Conservation (phyloP, 1,140 invertebrate species). For the Dendroctonus ponderosae region DNA sequence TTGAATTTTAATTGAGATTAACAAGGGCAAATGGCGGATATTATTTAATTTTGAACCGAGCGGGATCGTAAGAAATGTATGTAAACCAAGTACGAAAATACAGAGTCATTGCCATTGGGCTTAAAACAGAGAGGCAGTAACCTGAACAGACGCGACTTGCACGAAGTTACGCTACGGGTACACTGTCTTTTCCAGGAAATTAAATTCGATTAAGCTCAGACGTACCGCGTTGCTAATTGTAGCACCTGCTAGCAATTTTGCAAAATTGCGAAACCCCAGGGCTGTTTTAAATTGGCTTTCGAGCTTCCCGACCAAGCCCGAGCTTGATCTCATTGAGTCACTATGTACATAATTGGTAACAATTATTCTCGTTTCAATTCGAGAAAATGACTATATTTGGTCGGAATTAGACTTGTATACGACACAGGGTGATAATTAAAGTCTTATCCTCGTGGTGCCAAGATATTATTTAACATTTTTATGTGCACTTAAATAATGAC, state of each 20-base stretch:
- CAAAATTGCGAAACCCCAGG: slow-evolving; percentile 20
- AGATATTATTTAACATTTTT: no score
- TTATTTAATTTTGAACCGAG: not conserved
- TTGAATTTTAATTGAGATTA: no score
- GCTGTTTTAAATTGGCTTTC: slow-evolving; percentile 2
- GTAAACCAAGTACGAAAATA: no score
- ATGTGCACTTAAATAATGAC: no score
- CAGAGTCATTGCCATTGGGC: slow-evolving; percentile 16
- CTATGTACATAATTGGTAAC: not conserved
- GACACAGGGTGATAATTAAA: no score
- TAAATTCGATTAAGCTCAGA: slow-evolving; percentile 30
- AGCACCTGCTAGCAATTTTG: slow-evolving; percentile 26
- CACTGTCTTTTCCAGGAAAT: slow-evolving; percentile 32
- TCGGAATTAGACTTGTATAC: no score
- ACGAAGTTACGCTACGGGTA: slow-evolving; percentile 10
- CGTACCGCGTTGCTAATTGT: slow-evolving; percentile 24
- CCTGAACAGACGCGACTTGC: slow-evolving; percentile 14
- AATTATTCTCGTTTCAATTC: slow-evolving; percentile 1
- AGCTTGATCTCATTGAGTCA: not conserved
- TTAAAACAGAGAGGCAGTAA: slow-evolving; percentile 17
- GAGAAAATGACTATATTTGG: not conserved
- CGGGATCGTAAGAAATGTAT: no score
- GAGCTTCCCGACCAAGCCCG: not conserved
- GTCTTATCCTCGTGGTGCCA: no score
- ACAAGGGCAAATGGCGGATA: not conserved